Conservation (phyloP, 2,797 vertebrate genomes). For the Anguilla obscura region DNA sequence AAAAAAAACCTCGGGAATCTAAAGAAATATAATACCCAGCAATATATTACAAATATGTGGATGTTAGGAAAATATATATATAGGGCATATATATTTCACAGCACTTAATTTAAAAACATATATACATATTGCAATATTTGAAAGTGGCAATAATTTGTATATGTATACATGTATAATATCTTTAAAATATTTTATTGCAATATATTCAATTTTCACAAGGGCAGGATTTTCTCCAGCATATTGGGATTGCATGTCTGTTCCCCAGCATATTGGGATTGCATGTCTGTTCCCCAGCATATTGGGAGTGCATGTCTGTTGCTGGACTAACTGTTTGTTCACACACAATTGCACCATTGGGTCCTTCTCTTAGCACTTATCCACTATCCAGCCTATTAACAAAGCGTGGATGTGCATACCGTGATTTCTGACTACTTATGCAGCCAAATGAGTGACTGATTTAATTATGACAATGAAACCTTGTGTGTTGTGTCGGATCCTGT, state of each 20-base stretch:
- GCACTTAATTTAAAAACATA: too few relatives aligned
- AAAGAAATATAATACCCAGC: too few relatives aligned
- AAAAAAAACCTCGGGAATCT: not conserved
- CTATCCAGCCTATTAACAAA: not conserved
- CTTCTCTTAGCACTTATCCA: not conserved
- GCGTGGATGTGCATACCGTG: not conserved
- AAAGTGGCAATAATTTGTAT: too few relatives aligned
- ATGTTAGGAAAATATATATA: too few relatives aligned
- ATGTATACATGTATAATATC: too few relatives aligned
- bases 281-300: not conserved
- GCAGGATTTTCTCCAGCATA: not conserved
- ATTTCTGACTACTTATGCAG: not conserved
- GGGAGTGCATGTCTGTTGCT: not conserved
- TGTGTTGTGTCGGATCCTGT: conserved; percentile 1
- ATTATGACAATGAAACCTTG: not conserved
- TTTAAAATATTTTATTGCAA: not conserved
- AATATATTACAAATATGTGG: too few relatives aligned
- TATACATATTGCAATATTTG: too few relatives aligned
- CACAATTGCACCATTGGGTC: not conserved
- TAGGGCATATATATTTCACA: too few relatives aligned
- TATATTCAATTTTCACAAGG: not conserved
- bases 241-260: not conserved
- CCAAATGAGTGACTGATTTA: not conserved
- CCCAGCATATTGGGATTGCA: not conserved
- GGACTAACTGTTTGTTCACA: not conserved